phyloP scores from a whole-genome alignment of 2,113 vertebrate species.

The Pardalotus punctatus region DNA sequence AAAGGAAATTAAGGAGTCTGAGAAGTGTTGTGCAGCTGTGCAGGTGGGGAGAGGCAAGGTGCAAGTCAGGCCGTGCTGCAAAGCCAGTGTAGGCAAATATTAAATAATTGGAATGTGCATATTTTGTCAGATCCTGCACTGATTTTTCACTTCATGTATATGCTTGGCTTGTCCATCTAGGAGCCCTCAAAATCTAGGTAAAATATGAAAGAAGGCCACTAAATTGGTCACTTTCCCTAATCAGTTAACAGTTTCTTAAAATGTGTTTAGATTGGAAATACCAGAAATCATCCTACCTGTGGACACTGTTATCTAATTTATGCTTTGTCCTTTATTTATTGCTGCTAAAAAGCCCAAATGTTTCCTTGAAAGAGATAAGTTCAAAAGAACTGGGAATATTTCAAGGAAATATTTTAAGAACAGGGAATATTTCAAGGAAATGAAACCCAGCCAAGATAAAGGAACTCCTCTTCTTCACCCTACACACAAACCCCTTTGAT shows the following conservation, averaged over 20 bases:
- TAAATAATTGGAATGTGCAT: not conserved
- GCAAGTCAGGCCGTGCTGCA: not conserved
- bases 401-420: not conserved
- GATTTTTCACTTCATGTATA: not conserved
- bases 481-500: not conserved
- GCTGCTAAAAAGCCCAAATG: not conserved
- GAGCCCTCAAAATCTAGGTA: not conserved
- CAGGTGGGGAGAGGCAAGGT: not conserved
- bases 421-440: not conserved
- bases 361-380: not conserved
- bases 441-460: not conserved
- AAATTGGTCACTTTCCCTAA: not conserved
- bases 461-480: not conserved
- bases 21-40: not conserved
- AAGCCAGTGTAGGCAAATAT: not conserved
- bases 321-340: not conserved
- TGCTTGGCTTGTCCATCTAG: not conserved
- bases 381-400: not conserved
- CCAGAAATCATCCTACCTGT: not conserved
- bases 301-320: not conserved
- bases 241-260: not conserved
- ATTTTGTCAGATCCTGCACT: not conserved
- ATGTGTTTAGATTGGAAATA: not conserved
- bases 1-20: not conserved
- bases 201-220: not conserved